These are phyloP conservation scores for Chloroclystis v-ata DNA, from an alignment of 2,888 invertebrate species.

Conservation along the genomic window DNA sequence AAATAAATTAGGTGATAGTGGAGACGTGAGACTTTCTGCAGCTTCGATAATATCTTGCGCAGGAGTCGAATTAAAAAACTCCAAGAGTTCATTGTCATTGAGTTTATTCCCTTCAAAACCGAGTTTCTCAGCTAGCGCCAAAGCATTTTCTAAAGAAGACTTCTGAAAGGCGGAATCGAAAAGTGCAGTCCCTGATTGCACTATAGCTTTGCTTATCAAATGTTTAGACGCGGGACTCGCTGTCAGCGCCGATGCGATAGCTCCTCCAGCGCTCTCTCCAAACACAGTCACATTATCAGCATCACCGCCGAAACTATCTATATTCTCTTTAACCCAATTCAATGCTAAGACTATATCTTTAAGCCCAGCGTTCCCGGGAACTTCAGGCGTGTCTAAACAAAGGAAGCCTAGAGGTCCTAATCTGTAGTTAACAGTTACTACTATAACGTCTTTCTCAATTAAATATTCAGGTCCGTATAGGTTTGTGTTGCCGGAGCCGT, in stretches of 20 bases:
- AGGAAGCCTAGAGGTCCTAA: constrained; percentile 67
- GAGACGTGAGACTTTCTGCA: constrained; percentile 35
- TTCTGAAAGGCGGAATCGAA: constrained; percentile 45
- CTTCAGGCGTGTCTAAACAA: constrained; percentile 62
- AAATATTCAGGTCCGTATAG: constrained; percentile 73
- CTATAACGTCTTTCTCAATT: constrained; percentile 76
- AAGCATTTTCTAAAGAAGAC: constrained; percentile 55
- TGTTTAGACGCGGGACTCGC: constrained; percentile 59
- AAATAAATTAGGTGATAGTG: constrained; percentile 34
- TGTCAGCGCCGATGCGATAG: constrained; percentile 46
- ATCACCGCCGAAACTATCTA: constrained; percentile 64
- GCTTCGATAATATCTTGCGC: constrained; percentile 58
- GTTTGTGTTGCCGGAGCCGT: constrained; percentile 71
- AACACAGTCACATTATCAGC: constrained; percentile 63
- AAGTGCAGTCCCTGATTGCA: constrained; percentile 60
- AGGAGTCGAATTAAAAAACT: constrained; percentile 56
- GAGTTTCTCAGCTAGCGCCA: constrained; percentile 43
- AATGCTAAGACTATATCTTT: constrained; percentile 64
- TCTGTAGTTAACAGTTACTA: constrained; percentile 78
- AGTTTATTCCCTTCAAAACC: constrained; percentile 58
- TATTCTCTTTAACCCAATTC: constrained; percentile 64
- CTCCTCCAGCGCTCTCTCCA: constrained; percentile 62
- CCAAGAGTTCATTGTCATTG: constrained; percentile 56
- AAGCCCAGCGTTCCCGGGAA: constrained; percentile 68
- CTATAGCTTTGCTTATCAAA: constrained; percentile 56